Base-by-base conservation (phyloP, 2,113 vertebrate genomes). In the Tachysurus fulvidraco region DNA sequence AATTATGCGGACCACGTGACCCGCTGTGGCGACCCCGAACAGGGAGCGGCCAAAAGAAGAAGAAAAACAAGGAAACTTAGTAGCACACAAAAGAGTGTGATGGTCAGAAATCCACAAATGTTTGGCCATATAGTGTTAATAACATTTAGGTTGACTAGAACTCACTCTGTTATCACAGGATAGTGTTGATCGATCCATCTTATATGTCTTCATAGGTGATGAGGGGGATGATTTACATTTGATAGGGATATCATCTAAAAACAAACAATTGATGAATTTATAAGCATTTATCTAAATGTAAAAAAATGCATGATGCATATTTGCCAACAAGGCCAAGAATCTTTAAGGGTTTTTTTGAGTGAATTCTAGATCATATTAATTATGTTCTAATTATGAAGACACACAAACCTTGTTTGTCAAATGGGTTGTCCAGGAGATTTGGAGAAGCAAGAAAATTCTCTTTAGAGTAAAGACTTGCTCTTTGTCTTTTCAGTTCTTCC, bases 161-260 rank as follows among this genome's bases (percentile, higher is more conserved):
- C 93, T 93, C 90, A 95, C 95, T 92, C 94, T 93, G 90, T 94
- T 92, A 88, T 95, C 95, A 83, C 95, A 95, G n/a, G 95, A 95
- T 13, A 95, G 87, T 28, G 91, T 83, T 28, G 94, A 93, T 23
- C 94, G 95, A 84, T 96, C 94, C 94, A 95, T 95, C 90, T 92
- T 95, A 91, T 91, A 92, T 23, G 91, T 93, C 91, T 95, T 96
- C 95, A 96, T 94, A 62, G 95, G 95, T 12, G 94, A 95, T 3
- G 95, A 95, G 69, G 95, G 95, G 17, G 94, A 95, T 5, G 95
- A 95, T 90, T 95, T 95, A 80, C 94, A 96, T 87, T 94, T 95
- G 88, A 93, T 59, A 83, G 94, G 94, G 50, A 93, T 86, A 62
- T 94, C 93, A 86, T 87, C 92, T 93, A 79, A 89, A 91, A 86